Conservation (phyloP, 2,113 vertebrate species). For the Ophiodon elongatus region DNA sequence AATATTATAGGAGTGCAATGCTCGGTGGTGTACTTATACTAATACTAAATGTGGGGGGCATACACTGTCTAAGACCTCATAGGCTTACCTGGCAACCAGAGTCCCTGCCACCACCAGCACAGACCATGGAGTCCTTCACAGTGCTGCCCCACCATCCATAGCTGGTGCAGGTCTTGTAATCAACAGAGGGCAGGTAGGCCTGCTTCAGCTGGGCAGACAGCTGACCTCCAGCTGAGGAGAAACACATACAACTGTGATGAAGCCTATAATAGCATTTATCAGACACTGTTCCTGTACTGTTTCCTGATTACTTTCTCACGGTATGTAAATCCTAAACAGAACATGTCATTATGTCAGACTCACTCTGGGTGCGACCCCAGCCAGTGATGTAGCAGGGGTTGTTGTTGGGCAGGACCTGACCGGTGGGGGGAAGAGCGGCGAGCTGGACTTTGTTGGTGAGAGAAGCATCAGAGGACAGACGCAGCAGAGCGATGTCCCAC, state of each 20-base stretch:
- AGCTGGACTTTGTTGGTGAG: slow-evolving; percentile 89
- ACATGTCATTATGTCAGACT: slow-evolving; percentile 66
- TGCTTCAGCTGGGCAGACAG: slow-evolving; percentile 88
- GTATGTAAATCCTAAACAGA: not conserved
- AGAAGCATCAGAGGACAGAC: slow-evolving; percentile 79
- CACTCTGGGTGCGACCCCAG: slow-evolving; percentile 91
- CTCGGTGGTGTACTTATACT: not conserved
- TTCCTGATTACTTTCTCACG: not conserved
- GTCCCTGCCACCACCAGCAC: slow-evolving; percentile 86
- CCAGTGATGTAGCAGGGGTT: slow-evolving; percentile 90
- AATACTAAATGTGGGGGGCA: not conserved
- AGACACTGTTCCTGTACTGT: not conserved
- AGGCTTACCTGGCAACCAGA: slow-evolving; percentile 88
- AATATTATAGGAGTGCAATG: not conserved
- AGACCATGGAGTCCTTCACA: slow-evolving; percentile 90
- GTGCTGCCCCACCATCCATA: slow-evolving; percentile 89
- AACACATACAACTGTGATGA: not conserved
- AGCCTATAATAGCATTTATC: not conserved
- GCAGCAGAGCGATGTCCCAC: slow-evolving; percentile 91
- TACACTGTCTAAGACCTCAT: not conserved
- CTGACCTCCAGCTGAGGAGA: slow-evolving; percentile 85
- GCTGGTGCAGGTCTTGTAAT: slow-evolving; percentile 85
- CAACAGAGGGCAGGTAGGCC: slow-evolving; percentile 88
- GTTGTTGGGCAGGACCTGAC: slow-evolving; percentile 86
- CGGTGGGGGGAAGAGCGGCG: slow-evolving; percentile 82